Conservation (phyloP, 2,113 vertebrate genomes). For the Callopanchax toddi region DNA sequence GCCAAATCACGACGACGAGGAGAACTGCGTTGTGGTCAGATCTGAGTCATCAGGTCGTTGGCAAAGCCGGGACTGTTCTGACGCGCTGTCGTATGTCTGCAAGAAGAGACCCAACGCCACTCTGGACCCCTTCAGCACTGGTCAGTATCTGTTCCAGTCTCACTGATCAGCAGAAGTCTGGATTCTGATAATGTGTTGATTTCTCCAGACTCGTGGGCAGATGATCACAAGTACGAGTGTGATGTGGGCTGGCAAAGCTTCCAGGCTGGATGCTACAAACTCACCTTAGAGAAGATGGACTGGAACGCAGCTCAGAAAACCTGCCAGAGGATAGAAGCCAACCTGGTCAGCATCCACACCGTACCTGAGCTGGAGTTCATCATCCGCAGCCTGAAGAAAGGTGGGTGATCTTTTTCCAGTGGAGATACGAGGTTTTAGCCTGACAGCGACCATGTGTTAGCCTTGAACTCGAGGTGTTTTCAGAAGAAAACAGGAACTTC, state of each 20-base stretch:
- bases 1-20: slow-evolving; percentile 88
- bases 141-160: slow-evolving; percentile 59
- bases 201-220: slow-evolving; percentile 78
- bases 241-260: slow-evolving; percentile 93
- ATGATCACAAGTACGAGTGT: slow-evolving; percentile 87
- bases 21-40: slow-evolving; percentile 93
- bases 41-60: slow-evolving; percentile 91
- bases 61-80: slow-evolving; percentile 93
- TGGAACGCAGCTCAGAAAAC: slow-evolving; percentile 89
- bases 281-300: slow-evolving; percentile 85
- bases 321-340: slow-evolving; percentile 88
- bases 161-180: neutral
- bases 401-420: slow-evolving; percentile 52
- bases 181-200: neutral
- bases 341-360: slow-evolving; percentile 94
- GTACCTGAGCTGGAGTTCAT: slow-evolving; percentile 93
- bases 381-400: slow-evolving; percentile 86
- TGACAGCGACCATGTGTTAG: no score
- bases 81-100: slow-evolving; percentile 91
- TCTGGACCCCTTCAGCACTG: slow-evolving; percentile 77
- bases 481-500: no score
- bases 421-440: no score
- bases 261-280: slow-evolving; percentile 92
- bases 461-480: no score
- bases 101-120: slow-evolving; percentile 94